Evolutionary conservation across 1,140 invertebrate genomes (phyloP).

Genomic region (Heliconius hewitsoni): DNA sequence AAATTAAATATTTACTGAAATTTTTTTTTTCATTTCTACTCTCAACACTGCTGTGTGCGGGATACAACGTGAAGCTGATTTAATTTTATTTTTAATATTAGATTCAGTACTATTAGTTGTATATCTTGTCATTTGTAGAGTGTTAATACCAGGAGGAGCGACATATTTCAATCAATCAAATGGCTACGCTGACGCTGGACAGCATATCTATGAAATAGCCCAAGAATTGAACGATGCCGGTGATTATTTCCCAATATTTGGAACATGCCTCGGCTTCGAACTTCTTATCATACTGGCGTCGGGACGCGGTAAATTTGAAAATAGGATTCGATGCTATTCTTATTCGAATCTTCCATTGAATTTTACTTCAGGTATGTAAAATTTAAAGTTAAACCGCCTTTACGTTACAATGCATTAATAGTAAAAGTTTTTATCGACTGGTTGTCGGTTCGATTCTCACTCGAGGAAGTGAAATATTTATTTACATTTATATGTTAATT

Average conservation of each 20-base stretch:
- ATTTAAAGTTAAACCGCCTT: neutral
- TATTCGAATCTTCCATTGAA: constrained; percentile 85
- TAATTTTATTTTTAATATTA: no score
- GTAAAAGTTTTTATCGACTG: no score
- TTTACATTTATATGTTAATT: no score
- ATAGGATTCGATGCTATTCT: constrained; percentile 84
- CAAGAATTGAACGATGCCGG: constrained; percentile 86
- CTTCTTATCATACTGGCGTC: constrained; percentile 87
- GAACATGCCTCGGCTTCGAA: constrained; percentile 95
- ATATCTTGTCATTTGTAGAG: constrained; percentile 71
- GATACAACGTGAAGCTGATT: no score
- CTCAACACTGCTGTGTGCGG: no score
- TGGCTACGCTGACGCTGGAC: constrained; percentile 89
- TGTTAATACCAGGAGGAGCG: constrained; percentile 89
- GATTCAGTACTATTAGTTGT: no score
- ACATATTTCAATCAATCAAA: constrained; percentile 84
- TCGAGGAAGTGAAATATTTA: no score
- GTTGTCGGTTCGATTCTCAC: no score
- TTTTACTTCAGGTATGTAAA: constrained; percentile 77
- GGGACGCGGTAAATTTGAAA: constrained; percentile 81
- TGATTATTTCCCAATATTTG: constrained; percentile 92
- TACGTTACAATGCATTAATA: no score
- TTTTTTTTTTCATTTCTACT: no score
- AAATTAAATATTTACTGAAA: no score
- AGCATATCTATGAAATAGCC: constrained; percentile 85